Percentiles rank a stretch among this genome's conserved stretches.
These are phyloP conservation scores for Lepus timidus DNA, from an alignment of 2,113 vertebrate species.

Conservation along the genomic window DNA sequence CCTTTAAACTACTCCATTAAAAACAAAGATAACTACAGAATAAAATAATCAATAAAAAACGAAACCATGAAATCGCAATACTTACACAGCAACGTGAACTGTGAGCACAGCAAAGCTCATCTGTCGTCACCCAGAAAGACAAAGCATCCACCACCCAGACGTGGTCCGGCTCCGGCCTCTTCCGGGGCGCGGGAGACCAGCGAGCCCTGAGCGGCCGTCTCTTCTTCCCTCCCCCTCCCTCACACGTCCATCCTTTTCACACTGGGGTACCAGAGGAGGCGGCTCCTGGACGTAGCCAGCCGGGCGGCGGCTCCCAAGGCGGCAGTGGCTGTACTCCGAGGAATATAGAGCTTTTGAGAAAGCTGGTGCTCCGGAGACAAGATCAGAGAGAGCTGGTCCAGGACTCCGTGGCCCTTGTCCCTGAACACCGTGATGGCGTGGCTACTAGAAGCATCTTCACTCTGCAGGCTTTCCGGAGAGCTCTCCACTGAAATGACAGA, in stretches of 20 bases:
- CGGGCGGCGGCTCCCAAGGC: slow-evolving; percentile 83
- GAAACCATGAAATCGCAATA: slow-evolving; percentile 61
- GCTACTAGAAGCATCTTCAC: slow-evolving; percentile 7
- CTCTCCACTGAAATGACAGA: slow-evolving; percentile 80
- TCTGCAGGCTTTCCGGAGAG: slow-evolving; percentile 70
- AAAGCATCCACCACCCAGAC: neutral
- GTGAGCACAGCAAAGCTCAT: slow-evolving; percentile 21
- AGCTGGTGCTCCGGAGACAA: slow-evolving; percentile 78
- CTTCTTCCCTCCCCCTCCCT: neutral
- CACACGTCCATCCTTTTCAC: slow-evolving; percentile 69
- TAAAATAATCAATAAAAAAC: slow-evolving; percentile 49
- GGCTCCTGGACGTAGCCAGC: slow-evolving; percentile 76
- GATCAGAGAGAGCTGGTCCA: slow-evolving; percentile 76
- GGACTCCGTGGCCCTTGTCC: slow-evolving; percentile 1
- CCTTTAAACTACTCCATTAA: slow-evolving; percentile 69
- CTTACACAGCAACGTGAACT: slow-evolving; percentile 23
- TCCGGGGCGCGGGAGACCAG: neutral
- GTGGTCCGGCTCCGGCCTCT: neutral
- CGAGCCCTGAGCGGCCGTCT: neutral
- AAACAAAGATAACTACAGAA: slow-evolving; percentile 70
- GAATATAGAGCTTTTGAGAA: slow-evolving; percentile 81
- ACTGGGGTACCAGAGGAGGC: slow-evolving; percentile 81
- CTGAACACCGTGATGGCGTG: neutral
- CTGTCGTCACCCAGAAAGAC: slow-evolving; percentile 44
- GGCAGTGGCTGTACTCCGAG: slow-evolving; percentile 78